A percentile compares a stretch with the other conserved stretches of the same genome.
Evolutionary conservation across 2,888 invertebrate species (phyloP).

Genomic region (Erebia aethiops): DNA sequence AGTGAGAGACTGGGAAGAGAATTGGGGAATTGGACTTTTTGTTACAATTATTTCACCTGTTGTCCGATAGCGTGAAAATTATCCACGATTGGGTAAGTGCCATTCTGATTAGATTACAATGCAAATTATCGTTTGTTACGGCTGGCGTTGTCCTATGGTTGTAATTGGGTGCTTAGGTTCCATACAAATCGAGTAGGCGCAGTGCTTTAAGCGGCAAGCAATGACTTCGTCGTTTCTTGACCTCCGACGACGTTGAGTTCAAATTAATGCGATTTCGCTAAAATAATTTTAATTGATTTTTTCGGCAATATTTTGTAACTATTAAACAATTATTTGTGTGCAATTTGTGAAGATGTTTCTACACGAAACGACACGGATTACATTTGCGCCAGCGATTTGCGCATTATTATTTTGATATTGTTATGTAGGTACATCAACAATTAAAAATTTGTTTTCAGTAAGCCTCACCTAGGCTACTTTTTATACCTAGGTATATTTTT

Average conservation of each 20-base stretch:
- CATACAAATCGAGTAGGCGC: conserved; percentile 46
- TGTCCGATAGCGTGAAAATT: conserved; percentile 75
- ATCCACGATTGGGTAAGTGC: conserved; percentile 81
- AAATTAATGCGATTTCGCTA: conserved; percentile 10
- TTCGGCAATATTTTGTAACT: background rate
- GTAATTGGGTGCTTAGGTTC: conserved; percentile 45
- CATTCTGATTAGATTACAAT: conserved; percentile 80
- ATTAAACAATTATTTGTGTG: background rate
- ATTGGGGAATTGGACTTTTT: conserved; percentile 64
- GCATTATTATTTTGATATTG: background rate
- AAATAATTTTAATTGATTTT: conserved; percentile 8
- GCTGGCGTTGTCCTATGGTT: conserved; percentile 60
- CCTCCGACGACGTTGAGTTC: conserved; percentile 24
- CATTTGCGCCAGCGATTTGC: background rate
- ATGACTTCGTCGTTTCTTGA: conserved; percentile 40
- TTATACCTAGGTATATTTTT: too few relatives aligned
- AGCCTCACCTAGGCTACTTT: background rate
- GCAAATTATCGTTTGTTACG: conserved; percentile 70
- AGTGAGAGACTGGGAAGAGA: conserved; percentile 66
- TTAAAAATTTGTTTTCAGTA: background rate
- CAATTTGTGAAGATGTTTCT: background rate
- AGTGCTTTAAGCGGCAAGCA: conserved; percentile 39
- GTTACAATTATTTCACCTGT: conserved; percentile 57
- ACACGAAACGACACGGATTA: background rate
- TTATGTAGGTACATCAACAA: background rate